Evolutionary conservation across 2,113 vertebrate genomes (phyloP).

Genomic region (Poicephalus gulielmi): DNA sequence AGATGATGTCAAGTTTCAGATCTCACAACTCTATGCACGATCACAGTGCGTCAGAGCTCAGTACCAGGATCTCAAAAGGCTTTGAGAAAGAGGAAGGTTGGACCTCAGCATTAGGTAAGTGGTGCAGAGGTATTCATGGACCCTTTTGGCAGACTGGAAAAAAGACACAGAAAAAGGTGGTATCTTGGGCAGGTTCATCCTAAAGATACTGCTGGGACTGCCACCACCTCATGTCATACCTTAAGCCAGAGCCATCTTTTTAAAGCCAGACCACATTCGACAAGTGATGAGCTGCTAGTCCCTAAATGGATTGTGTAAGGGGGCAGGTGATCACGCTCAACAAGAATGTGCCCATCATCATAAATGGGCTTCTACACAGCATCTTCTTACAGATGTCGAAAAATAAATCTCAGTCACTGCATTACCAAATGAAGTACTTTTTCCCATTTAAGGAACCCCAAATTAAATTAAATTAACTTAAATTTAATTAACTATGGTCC

Average conservation of each 20-base stretch:
- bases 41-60: not conserved
- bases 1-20: constrained; percentile 50
- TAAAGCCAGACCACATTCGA: not conserved
- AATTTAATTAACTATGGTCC: not conserved
- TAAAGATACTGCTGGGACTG: not conserved
- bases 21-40: not conserved
- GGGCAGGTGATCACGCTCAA: not conserved
- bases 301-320: not conserved
- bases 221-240: not conserved
- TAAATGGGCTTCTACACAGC: not conserved
- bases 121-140: not conserved
- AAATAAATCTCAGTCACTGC: not conserved
- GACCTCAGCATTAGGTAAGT: not conserved
- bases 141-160: not conserved
- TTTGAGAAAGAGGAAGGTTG: not conserved
- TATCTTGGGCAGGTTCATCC: not conserved
- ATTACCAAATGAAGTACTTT: not conserved
- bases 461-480: not conserved
- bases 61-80: not conserved
- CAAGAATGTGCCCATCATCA: not conserved
- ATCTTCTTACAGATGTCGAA: not conserved
- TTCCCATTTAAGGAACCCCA: not conserved
- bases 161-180: not conserved
- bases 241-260: not conserved
- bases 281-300: not conserved